Conservation (phyloP, 2,797 vertebrate genomes). For the Neosalanx taihuensis region DNA sequence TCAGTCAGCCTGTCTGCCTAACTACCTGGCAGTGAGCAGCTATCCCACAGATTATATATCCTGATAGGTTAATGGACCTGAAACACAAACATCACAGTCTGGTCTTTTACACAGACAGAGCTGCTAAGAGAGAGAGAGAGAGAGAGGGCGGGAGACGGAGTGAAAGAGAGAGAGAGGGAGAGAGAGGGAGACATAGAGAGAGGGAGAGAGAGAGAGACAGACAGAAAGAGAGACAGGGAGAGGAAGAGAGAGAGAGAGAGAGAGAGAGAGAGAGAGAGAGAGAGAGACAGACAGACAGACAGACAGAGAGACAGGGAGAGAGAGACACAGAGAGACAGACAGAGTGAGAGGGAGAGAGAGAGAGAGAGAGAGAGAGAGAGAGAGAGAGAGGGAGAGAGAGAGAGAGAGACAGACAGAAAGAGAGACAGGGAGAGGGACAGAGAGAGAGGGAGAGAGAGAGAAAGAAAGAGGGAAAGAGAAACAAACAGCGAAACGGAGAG, state of each 20-base stretch:
- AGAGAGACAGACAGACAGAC: neutral
- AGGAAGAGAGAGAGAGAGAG: slow-evolving; percentile 1
- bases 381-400: neutral
- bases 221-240: neutral
- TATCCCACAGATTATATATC: slow-evolving; percentile 55
- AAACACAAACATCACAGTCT: slow-evolving; percentile 70
- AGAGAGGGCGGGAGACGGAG: neutral
- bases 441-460: neutral
- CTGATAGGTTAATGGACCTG: slow-evolving; percentile 66
- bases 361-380: neutral
- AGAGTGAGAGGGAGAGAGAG: neutral
- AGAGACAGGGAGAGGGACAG: neutral
- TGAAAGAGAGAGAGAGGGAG: neutral
- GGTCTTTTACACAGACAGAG: slow-evolving; percentile 41
- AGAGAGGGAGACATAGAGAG: neutral
- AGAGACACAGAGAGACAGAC: neutral
- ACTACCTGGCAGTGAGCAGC: slow-evolving; percentile 42
- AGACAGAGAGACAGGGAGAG: neutral
- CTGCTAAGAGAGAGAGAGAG: slow-evolving; percentile 13
- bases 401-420: neutral
- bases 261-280: neutral
- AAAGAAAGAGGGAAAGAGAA: too few species aligned
- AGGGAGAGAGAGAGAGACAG: neutral
- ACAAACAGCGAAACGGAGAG: neutral
- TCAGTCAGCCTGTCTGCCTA: slow-evolving; percentile 29